Evolutionary conservation across 23 tunicate species (phyloP), one percentile per base, ranked within the genome.

Genomic region (Aplidium turbinatum): DNA sequence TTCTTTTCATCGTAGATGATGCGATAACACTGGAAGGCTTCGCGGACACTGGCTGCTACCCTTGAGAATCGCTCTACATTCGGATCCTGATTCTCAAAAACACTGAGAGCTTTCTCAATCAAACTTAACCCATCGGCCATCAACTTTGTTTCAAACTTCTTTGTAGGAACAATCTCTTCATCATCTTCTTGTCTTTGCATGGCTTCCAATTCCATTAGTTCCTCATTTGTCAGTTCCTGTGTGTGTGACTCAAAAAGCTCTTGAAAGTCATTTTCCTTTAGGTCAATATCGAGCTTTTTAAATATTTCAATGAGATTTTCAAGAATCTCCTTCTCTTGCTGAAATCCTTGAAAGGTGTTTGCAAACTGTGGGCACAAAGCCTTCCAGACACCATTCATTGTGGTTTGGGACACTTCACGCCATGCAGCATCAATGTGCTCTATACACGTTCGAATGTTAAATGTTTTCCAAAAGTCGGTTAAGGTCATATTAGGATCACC

Each of bases 351-450:
- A 70, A 24, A 6, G 5, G 27, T 65, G 50, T 38, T 65, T 48
- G 19, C 50, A 38, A 46, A 70, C 46, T 70, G 58, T 26, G 58
- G 76, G 58, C 76, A 70, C 76, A 70, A 70, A 70, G 76, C 76
- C 58, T 70, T 70, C 58, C 58, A 70, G 47, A 70, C 58, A 70
- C 76, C 38, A 6, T 47, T 47, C 58, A 70, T 48, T 21, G 19
- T 70, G 35, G 58, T 70, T 38, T 70, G 76, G 23, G 76, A 70
- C 23, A 70, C 58, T 70, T 70, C 76, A 47, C 58, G 76, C 58
- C 76, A 70, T 70, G 76, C 76, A 47, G 58, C 58, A 70, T 70
- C 76, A 70, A 47, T 70, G 58, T 70, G 76, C 38, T 70, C 22
- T 9, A 62, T 62, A 62, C 68, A 62, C 38, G 20, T 62, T 6